These are phyloP conservation scores for Paratilapia polleni DNA, from an alignment of 2,113 vertebrate genomes.

Conservation along the genomic window DNA sequence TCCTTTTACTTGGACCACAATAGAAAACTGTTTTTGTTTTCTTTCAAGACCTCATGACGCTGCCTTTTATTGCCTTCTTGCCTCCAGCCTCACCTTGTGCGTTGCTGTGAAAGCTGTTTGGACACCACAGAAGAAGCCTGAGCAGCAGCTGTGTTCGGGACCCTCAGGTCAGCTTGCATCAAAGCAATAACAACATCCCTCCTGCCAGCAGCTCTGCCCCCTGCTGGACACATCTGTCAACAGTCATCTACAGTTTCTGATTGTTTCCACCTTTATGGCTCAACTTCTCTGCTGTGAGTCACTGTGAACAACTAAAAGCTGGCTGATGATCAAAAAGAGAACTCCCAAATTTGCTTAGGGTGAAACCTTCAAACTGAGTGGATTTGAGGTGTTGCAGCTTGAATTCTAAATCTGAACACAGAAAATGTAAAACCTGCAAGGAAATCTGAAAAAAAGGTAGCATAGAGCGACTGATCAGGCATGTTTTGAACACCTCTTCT, in stretches of 20 bases:
- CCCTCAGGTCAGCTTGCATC: conserved; percentile 20
- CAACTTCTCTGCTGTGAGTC: neutral
- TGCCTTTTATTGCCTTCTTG: neutral
- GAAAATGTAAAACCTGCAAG: neutral
- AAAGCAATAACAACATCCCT: conserved; percentile 38
- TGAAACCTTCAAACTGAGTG: neutral
- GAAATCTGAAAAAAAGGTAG: neutral
- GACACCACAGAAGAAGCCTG: neutral
- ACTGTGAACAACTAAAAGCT: neutral
- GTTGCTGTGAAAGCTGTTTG: neutral
- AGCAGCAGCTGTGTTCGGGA: conserved; percentile 43
- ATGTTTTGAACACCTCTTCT: neutral
- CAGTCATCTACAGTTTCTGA: conserved; percentile 11
- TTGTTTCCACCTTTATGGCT: neutral
- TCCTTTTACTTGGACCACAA: neutral
- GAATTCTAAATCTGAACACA: neutral
- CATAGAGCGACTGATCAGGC: neutral
- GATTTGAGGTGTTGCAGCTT: neutral
- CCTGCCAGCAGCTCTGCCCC: conserved; percentile 20
- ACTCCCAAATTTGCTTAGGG: neutral
- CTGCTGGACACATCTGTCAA: conserved; percentile 34
- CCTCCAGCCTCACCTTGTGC: neutral
- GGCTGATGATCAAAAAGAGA: neutral
- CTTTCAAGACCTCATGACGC: neutral
- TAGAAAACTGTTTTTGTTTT: neutral